Evolutionary conservation across 2,797 vertebrate species (phyloP).

Genomic region (Molossus alvarezi): DNA sequence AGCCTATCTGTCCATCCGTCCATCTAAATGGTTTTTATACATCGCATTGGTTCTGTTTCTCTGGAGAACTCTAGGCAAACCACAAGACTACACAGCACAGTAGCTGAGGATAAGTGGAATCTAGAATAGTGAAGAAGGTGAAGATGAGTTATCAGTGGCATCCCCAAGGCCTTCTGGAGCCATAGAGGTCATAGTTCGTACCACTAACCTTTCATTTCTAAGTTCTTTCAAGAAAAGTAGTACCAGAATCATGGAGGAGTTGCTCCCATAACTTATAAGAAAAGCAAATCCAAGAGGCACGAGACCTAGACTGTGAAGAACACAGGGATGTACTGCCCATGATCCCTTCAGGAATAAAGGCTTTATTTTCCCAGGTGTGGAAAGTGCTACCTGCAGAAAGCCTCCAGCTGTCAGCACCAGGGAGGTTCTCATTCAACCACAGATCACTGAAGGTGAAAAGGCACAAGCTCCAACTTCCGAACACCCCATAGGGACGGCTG

Average conservation of each 20-base stretch:
- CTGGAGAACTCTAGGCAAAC: background rate
- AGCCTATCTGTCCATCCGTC: background rate
- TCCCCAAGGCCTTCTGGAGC: background rate
- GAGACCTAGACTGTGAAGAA: background rate
- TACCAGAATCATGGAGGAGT: background rate
- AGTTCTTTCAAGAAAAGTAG: slow-evolving; percentile 1
- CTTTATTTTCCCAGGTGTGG: background rate
- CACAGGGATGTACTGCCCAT: fast-evolving
- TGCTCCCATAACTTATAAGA: background rate
- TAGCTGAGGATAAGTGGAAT: background rate
- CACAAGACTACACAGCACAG: background rate
- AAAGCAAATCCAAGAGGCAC: background rate
- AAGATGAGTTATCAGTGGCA: background rate
- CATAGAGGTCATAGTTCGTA: background rate
- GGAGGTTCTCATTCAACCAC: background rate
- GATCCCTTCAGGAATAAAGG: background rate
- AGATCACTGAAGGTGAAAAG: background rate
- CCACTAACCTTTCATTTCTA: background rate
- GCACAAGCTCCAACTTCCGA: background rate
- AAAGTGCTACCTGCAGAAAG: background rate
- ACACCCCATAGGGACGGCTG: background rate
- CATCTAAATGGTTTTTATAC: background rate
- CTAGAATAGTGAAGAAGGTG: background rate
- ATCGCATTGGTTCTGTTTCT: background rate
- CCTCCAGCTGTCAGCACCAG: background rate